These are phyloP conservation scores for Abscondita cerata DNA, from an alignment of 2,888 invertebrate genomes.

Conservation along the genomic window DNA sequence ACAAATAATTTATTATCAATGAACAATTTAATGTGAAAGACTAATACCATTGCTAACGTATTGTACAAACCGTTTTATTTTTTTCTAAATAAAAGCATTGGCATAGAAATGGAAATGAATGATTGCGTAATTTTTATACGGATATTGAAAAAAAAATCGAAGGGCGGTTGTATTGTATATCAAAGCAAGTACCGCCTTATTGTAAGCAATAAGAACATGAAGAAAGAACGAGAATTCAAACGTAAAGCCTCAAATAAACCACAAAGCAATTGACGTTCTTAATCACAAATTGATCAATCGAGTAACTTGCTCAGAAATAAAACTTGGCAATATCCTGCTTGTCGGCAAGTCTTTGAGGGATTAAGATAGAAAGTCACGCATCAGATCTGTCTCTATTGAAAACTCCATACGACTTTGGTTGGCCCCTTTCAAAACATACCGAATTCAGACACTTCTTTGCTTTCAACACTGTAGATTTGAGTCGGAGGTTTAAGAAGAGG, in stretches of 20 bases:
- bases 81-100: too few species aligned
- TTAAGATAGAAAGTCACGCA: conserved; percentile 55
- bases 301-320: conserved; percentile 46
- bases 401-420: conserved; percentile 30
- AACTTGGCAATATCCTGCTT: conserved; percentile 49
- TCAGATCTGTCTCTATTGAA: conserved; percentile 39
- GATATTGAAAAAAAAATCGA: conserved; percentile 18
- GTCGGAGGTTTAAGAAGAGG: conserved; percentile 49
- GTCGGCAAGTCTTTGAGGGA: conserved; percentile 45
- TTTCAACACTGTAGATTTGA: conserved; percentile 48
- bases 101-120: background rate
- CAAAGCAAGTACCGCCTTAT: conserved; percentile 33
- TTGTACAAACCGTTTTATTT: too few species aligned
- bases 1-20: too few species aligned
- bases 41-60: too few species aligned
- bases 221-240: conserved; percentile 31
- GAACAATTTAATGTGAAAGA: too few species aligned
- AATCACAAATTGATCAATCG: conserved; percentile 52
- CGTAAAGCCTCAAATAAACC: conserved; percentile 43
- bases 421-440: conserved; percentile 35
- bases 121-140: conserved; percentile 26
- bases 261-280: conserved; percentile 51
- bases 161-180: conserved; percentile 33
- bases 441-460: conserved; percentile 45
- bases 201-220: conserved; percentile 30